These are phyloP conservation scores for Mimachlamys varia DNA, from an alignment of 2,888 invertebrate species.

Conservation along the genomic window DNA sequence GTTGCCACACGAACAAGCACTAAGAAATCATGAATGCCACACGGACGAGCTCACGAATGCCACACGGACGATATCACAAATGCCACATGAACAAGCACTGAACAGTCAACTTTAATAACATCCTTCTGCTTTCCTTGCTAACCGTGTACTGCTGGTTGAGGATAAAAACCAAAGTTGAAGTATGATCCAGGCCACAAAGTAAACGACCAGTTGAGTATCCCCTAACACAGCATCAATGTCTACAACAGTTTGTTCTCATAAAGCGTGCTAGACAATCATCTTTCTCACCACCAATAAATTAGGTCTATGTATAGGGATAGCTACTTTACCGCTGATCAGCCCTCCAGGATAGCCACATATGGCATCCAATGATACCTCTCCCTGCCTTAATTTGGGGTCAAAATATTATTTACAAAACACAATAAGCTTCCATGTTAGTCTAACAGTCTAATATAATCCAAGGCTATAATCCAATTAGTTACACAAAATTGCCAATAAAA, in stretches of 20 bases:
- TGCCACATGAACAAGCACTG: background rate
- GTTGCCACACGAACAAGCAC: too few relatives aligned
- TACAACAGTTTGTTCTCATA: background rate
- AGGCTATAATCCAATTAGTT: background rate
- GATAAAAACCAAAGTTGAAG: background rate
- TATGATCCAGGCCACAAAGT: background rate
- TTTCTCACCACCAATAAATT: background rate
- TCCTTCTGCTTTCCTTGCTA: background rate
- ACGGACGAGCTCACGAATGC: too few relatives aligned
- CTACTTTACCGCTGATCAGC: slow-evolving; percentile 8
- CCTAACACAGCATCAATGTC: background rate
- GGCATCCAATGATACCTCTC: slow-evolving; percentile 7
- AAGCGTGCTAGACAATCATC: background rate
- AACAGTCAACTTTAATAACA: background rate
- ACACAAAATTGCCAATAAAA: background rate
- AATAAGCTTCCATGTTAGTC: background rate
- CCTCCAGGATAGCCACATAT: slow-evolving; percentile 12
- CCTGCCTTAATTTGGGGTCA: background rate
- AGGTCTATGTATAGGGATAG: background rate
- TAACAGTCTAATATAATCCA: background rate
- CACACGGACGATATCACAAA: too few relatives aligned
- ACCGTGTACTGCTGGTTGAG: background rate
- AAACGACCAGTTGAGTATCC: background rate
- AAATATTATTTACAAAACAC: slow-evolving; percentile 15
- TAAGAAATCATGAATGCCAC: too few relatives aligned